Evolutionary conservation across 2,888 invertebrate genomes (phyloP), one percentile per base, ranked within the genome.

Genomic region (Piscicola geometra): DNA sequence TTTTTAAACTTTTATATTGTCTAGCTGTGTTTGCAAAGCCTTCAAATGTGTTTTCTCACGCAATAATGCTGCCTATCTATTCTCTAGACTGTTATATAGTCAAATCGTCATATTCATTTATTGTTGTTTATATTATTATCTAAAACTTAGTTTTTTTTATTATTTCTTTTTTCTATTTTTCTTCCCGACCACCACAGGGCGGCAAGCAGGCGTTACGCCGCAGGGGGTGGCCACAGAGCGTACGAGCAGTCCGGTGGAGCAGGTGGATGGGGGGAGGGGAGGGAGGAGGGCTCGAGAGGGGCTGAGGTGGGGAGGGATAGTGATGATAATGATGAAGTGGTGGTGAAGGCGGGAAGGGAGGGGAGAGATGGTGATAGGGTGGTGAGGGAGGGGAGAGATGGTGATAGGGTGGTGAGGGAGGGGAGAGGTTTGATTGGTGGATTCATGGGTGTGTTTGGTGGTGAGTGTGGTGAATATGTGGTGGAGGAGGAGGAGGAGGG

Each of bases 131-230:
- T n/a, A n/a, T n/a, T n/a, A n/a, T n/a, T n/a, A n/a, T n/a, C n/a
- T n/a, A n/a, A n/a, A n/a, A n/a, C n/a, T n/a, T n/a, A n/a, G n/a
- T n/a, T n/a, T n/a, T n/a, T n/a, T n/a, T n/a, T n/a, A n/a, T n/a
- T n/a, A n/a, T n/a, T n/a, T n/a, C n/a, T n/a, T n/a, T n/a, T n/a
- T n/a, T n/a, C n/a, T n/a, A n/a, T n/a, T 15, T 47, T 47, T 47
- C 50, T 47, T 47, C 12, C n/a, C 60, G 5, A 56, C 25, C 60
- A 56, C n/a, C 60, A 56, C 60, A 56, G 60, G n/a, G 73, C 73
- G 2, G 73, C 73, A 21, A 73, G 73, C 56, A 56, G 73, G 33
- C 60, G 41, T 25, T 73, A 73, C 21, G 73, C 73, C 15, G 64
- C 52, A 56, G 52, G 56, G 21, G 30, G 5, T n/a, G n/a, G n/a